Conservation (phyloP, 2,797 vertebrate genomes). For the Squalus acanthias region DNA sequence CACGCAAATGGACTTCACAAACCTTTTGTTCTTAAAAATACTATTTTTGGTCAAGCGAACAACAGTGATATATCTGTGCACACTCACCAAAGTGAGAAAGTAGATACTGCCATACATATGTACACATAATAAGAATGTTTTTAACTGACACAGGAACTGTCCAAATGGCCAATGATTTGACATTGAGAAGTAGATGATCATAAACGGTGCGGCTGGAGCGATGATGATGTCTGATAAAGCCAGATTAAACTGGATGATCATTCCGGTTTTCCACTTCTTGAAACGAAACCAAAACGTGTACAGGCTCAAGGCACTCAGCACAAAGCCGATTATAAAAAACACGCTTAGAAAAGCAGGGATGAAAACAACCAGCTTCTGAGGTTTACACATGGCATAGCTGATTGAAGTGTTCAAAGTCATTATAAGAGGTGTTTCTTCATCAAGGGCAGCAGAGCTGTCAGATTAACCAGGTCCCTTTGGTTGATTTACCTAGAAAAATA, state of each 20-base stretch:
- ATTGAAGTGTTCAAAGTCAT: conserved; percentile 8
- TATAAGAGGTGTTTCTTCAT: background rate
- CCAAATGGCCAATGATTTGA: background rate
- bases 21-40: conserved; percentile 52
- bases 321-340: background rate
- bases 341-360: conserved; percentile 1
- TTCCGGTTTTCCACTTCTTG: background rate
- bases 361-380: background rate
- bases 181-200: background rate
- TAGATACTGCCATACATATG: conserved; percentile 13
- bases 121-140: background rate
- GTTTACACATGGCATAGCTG: background rate
- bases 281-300: conserved; percentile 27
- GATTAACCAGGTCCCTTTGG: background rate
- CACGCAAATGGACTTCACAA: conserved; percentile 54
- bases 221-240: conserved; percentile 7
- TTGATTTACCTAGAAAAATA: background rate
- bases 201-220: background rate
- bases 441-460: background rate
- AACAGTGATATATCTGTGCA: conserved; percentile 1
- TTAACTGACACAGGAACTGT: background rate
- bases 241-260: conserved; percentile 24
- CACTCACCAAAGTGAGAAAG: conserved; percentile 7
- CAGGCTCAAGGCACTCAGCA: background rate
- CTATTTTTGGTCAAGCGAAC: conserved; percentile 48